These are phyloP conservation scores for Perca flavescens DNA, from an alignment of 2,113 vertebrate genomes.

Conservation along the genomic window DNA sequence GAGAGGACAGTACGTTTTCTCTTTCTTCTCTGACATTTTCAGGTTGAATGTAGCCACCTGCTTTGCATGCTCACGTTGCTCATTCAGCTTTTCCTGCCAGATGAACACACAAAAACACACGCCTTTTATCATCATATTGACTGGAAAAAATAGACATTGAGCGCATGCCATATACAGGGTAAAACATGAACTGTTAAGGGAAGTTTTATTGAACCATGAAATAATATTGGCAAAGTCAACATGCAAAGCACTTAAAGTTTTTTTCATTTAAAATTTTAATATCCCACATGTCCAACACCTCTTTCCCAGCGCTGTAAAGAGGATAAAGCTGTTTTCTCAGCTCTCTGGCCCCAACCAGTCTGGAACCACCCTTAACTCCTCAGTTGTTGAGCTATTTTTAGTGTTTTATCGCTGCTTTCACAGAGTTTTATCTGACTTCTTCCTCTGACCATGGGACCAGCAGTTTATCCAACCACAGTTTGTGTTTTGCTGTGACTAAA, in stretches of 20 bases:
- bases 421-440: background rate
- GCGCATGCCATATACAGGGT: background rate
- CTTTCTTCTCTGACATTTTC: constrained; percentile 75
- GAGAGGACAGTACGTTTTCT: constrained; percentile 64
- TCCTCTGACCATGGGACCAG: background rate
- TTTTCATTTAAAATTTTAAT: background rate
- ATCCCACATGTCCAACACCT: background rate
- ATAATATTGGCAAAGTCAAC: constrained; percentile 10
- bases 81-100: constrained; percentile 71
- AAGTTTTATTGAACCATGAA: constrained; percentile 7
- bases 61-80: constrained; percentile 76
- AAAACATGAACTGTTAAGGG: background rate
- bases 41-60: constrained; percentile 84
- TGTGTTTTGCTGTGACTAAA: background rate
- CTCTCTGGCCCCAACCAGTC: constrained; percentile 2
- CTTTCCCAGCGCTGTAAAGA: background rate
- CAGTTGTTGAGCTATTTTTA: background rate
- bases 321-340: background rate
- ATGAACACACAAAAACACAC: constrained; percentile 15
- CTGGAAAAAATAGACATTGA: background rate
- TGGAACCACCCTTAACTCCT: constrained; percentile 3
- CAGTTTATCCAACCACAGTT: background rate
- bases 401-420: background rate
- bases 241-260: background rate
- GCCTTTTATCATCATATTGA: background rate